Evolutionary conservation across 2,113 vertebrate species (phyloP), one percentile per base, ranked within the genome.

Genomic region (Beaufortia kweichowensis): DNA sequence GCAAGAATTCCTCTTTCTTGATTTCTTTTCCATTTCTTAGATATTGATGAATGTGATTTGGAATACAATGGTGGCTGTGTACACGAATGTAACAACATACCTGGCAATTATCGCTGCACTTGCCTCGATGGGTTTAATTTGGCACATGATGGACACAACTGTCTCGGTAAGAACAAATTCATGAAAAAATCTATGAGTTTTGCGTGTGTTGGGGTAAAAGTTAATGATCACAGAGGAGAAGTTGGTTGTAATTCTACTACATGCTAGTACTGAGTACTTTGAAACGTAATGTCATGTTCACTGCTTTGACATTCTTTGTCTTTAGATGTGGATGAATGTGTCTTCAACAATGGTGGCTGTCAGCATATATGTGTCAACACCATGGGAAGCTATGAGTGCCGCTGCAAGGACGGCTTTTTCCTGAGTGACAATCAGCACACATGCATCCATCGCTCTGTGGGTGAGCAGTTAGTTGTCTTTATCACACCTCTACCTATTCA

Each of bases 391-490:
- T 98, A 99, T 1, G 94, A 96, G 84, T 99, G 97, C 79, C 91
- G 85, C 82, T 99, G 97, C 89, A 95, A 95, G 84, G 92, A 94
- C 0, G 96, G 97, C 0, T 98, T 98, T 84, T 98, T 99, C 90
- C 92, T 99, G 69, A 99, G 97, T 21, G 94, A 98, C 87, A 98
- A 98, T 86, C 97, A 98, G 90, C 97, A 99, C 85, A 99, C 95
- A 0, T 99, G 97, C 87, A 99, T 98, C 89, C 97, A 98, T 78
- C 96, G 94, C 80, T 96, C 93, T 1, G 93, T 95, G 92, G 97
- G 97, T 99, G 92, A 88, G 89, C 84, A 75, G 3, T 29, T 70
- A 75, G 3, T 23, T 70, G 53, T 11, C 19, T 73, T 73, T 61
- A n/a, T 39, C 56, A 75, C n/a, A 67, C 66, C 2, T 41, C 12